Base-by-base conservation (phyloP, 2,113 vertebrate genomes). In the Rallus limicola region DNA sequence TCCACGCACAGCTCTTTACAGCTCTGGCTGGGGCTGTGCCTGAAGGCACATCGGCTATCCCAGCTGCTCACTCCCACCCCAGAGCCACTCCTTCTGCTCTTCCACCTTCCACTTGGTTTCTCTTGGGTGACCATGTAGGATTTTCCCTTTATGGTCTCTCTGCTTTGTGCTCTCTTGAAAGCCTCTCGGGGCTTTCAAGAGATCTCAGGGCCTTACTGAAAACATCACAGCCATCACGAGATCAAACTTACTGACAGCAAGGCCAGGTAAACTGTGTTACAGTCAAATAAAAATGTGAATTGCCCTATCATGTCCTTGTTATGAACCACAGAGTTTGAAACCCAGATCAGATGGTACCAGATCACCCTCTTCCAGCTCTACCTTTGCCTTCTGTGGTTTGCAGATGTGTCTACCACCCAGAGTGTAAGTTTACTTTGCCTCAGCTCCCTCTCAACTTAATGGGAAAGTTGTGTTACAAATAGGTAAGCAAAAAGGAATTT, bases 61-160 rank as follows among this genome's bases (percentile, higher is more conserved):
- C 36, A 52, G 36, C 58, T 87, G 68, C 4, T 1, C 40, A 12
- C 40, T 79, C n/a, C 46, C 19, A 40, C 24, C n/a, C 52, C 34
- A 58, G 46, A 79, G 42, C 26, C 0, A 2, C 40, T 76, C 20
- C 8, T 29, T 78, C 77, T 52, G 53, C 40, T 67, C 58, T n/a
- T 92, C 50, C 72, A 48, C 59, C 55, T 81, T 26, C 13, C 29
- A 16, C 25, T n/a, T 67, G 34, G 11, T 59, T 81, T 81, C 64
- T 1, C 0, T 25, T 53, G 55, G n/a, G 29, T 24, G 46, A 17
- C 8, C 23, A 5, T 11, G 7, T 11, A 62, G 40, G 29, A 48
- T 67, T 89, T 83, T 38, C 59, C 17, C 8, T 53, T 36, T 28
- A 17, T 3, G 75, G 34, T 21, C 15, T 50, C 63, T 42, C 65